A percentile compares a stretch with the other conserved stretches of the same genome.
phyloP scores from a whole-genome alignment of 2,888 invertebrate species.

The Drosophila mimica region DNA sequence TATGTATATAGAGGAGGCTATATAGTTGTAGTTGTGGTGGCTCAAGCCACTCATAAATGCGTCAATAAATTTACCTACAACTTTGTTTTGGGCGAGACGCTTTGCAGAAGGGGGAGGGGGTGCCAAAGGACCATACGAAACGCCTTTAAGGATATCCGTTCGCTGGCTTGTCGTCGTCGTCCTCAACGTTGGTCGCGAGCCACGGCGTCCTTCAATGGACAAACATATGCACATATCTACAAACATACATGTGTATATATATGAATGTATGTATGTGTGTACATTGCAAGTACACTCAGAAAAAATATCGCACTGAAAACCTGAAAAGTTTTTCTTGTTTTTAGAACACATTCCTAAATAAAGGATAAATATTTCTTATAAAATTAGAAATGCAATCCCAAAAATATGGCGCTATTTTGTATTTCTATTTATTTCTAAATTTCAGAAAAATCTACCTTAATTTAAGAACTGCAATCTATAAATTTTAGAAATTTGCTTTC shows the following conservation, averaged over 20 bases:
- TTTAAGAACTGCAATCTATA: neutral
- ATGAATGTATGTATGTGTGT: slow-evolving; percentile 5
- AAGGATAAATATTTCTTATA: neutral
- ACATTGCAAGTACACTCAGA: slow-evolving; percentile 11
- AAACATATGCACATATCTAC: slow-evolving; percentile 12
- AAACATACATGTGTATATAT: neutral
- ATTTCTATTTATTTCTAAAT: too few species aligned
- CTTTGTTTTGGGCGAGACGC: slow-evolving; percentile 7
- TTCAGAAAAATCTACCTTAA: too few species aligned
- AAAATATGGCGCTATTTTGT: neutral
- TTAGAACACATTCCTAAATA: neutral
- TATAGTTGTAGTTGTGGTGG: slow-evolving; percentile 32
- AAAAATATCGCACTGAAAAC: neutral
- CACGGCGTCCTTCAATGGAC: slow-evolving; percentile 79
- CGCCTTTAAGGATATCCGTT: slow-evolving; percentile 83
- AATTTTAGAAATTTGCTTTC: neutral
- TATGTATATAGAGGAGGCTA: slow-evolving; percentile 7
- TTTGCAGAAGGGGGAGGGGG: slow-evolving; percentile 2
- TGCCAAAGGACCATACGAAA: slow-evolving; percentile 42
- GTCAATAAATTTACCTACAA: slow-evolving; percentile 73
- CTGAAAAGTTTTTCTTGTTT: neutral
- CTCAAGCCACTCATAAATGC: slow-evolving; percentile 80
- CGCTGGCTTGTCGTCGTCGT: slow-evolving; percentile 67
- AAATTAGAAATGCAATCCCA: neutral
- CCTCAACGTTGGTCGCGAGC: slow-evolving; percentile 48